phyloP scores from a whole-genome alignment of 2,113 vertebrate species.

The Prunella fulvescens region DNA sequence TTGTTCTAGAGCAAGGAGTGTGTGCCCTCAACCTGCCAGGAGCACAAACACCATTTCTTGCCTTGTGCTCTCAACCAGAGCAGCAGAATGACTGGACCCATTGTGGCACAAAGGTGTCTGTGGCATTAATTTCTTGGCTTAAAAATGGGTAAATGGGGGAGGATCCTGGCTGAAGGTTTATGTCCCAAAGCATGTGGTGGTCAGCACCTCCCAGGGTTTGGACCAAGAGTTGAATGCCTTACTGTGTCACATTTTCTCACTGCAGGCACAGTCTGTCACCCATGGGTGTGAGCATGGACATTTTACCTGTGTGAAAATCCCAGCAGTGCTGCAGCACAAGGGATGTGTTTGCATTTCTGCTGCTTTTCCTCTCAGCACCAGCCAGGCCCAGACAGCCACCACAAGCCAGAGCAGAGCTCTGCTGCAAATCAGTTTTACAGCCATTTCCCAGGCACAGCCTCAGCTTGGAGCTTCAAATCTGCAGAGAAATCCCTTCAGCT shows the following conservation, averaged over 20 bases:
- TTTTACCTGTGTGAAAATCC: not conserved
- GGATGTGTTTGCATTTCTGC: not conserved
- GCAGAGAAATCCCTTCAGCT: not conserved
- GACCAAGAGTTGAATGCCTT: not conserved
- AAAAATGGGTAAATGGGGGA: not conserved
- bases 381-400: not conserved
- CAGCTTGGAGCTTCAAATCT: not conserved
- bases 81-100: not conserved
- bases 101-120: not conserved
- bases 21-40: not conserved
- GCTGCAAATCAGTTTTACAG: not conserved
- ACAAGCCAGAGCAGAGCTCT: not conserved
- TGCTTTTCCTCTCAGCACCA: not conserved
- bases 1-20: not conserved
- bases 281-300: not conserved
- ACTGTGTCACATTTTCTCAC: fast-evolving
- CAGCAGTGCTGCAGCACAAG: not conserved
- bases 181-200: not conserved
- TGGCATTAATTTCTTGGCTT: not conserved
- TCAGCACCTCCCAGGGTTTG: not conserved
- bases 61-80: not conserved
- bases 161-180: not conserved
- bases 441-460: not conserved
- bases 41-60: not conserved
- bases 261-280: not conserved